A percentile compares a stretch with the other conserved stretches of the same genome.
phyloP scores from a whole-genome alignment of 2,888 invertebrate species.

The Megamerina dolium region DNA sequence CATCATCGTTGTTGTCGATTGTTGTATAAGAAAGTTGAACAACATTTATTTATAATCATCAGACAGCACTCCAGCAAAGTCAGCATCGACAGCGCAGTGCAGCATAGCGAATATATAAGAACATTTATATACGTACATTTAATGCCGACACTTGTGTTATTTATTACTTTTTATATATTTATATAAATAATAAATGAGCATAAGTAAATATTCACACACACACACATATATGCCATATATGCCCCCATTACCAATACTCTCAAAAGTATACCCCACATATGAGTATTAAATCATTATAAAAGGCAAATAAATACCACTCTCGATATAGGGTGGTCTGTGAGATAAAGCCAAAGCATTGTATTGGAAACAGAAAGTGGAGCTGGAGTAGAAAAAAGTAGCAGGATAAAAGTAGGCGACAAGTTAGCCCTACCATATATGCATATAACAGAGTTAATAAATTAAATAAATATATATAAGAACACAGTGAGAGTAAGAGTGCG shows the following conservation, averaged over 20 bases:
- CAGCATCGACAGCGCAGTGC: constrained; percentile 1
- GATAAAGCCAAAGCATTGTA: too few species aligned
- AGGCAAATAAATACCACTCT: too few species aligned
- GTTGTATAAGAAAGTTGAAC: neutral
- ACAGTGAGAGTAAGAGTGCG: neutral
- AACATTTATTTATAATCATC: neutral
- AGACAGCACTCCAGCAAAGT: constrained; percentile 2
- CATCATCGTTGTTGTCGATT: neutral
- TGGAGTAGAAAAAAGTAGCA: neutral
- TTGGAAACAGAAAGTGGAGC: too few species aligned
- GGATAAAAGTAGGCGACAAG: too few species aligned
- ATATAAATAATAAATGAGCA: constrained; percentile 42
- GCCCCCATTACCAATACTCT: too few species aligned
- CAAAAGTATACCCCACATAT: too few species aligned
- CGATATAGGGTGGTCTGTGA: too few species aligned
- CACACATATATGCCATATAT: neutral
- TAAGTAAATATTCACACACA: constrained; percentile 33
- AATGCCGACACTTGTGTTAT: constrained; percentile 35
- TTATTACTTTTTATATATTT: constrained; percentile 37
- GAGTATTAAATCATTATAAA: too few species aligned
- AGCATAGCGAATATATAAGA: constrained; percentile 9
- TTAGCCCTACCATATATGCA: too few species aligned
- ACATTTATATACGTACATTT: constrained; percentile 5
- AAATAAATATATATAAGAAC: too few species aligned
- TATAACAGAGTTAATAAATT: too few species aligned